Conservation (phyloP, 2,888 invertebrate genomes). For the Tetheella fluctuosa region DNA sequence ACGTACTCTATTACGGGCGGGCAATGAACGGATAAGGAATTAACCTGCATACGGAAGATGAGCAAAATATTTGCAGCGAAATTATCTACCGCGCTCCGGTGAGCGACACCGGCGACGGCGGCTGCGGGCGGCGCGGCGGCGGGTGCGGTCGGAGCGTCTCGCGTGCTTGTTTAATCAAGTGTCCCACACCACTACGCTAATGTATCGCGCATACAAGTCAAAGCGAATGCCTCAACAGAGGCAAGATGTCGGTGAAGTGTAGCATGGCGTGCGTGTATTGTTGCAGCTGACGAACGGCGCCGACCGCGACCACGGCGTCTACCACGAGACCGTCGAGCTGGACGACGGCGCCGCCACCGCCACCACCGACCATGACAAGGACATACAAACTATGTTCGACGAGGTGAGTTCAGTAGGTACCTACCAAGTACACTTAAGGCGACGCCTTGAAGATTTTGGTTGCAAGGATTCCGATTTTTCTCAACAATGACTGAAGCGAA, state of each 20-base stretch:
- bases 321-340: slow-evolving; percentile 51
- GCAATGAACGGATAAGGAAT: neutral
- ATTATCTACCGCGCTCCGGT: neutral
- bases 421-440: no score
- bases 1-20: neutral
- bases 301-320: slow-evolving; percentile 41
- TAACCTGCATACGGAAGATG: neutral
- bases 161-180: slow-evolving; percentile 13
- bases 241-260: neutral
- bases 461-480: no score
- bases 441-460: no score
- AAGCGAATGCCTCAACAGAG: no score
- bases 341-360: slow-evolving; percentile 16
- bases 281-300: slow-evolving; percentile 41
- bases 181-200: slow-evolving; percentile 9
- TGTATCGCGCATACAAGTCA: neutral
- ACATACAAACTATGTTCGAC: slow-evolving; percentile 56
- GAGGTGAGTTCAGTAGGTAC: slow-evolving; percentile 61
- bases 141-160: neutral
- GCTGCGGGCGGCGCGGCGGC: neutral
- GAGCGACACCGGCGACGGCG: slow-evolving; percentile 3
- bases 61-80: neutral
- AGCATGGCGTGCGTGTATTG: slow-evolving; percentile 11
- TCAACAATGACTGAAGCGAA: no score
- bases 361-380: slow-evolving; percentile 26